Percentiles rank a stretch among this genome's conserved stretches.
phyloP scores from a whole-genome alignment of 2,113 vertebrate species.

The Aspiorhynchus laticeps region DNA sequence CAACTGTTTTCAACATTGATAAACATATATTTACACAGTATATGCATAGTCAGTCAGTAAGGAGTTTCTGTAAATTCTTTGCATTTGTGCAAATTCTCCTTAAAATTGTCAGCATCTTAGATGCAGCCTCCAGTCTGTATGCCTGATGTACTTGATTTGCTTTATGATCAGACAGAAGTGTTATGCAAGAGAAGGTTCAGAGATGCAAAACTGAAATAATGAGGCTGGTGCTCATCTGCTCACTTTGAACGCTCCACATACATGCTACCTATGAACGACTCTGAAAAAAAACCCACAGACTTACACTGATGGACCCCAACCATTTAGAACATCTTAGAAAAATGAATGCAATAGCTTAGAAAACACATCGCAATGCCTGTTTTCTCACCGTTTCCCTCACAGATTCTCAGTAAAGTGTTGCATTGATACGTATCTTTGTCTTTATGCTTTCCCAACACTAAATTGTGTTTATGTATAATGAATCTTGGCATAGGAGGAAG shows the following conservation, averaged over 20 bases:
- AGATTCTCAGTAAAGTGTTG: neutral
- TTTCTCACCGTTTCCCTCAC: neutral
- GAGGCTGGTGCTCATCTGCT: neutral
- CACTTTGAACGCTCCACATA: neutral
- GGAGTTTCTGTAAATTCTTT: neutral
- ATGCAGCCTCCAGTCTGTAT: neutral
- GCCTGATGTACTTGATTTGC: constrained; percentile 38
- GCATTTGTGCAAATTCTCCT: neutral
- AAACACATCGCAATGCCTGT: neutral
- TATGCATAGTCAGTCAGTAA: neutral
- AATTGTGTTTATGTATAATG: constrained; percentile 68
- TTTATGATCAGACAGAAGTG: constrained; percentile 11
- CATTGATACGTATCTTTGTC: neutral
- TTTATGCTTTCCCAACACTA: constrained; percentile 49
- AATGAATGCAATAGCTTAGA: neutral
- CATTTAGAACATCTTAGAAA: neutral
- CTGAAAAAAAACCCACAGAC: neutral
- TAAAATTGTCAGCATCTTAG: neutral
- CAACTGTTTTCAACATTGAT: neutral
- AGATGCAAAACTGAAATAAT: constrained; percentile 32
- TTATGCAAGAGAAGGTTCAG: constrained; percentile 30
- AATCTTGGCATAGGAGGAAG: constrained; percentile 65
- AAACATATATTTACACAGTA: neutral
- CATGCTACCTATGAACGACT: neutral
- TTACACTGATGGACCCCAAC: neutral